Evolutionary conservation across 2,797 vertebrate species (phyloP).

Genomic region (Spatula clypeata): DNA sequence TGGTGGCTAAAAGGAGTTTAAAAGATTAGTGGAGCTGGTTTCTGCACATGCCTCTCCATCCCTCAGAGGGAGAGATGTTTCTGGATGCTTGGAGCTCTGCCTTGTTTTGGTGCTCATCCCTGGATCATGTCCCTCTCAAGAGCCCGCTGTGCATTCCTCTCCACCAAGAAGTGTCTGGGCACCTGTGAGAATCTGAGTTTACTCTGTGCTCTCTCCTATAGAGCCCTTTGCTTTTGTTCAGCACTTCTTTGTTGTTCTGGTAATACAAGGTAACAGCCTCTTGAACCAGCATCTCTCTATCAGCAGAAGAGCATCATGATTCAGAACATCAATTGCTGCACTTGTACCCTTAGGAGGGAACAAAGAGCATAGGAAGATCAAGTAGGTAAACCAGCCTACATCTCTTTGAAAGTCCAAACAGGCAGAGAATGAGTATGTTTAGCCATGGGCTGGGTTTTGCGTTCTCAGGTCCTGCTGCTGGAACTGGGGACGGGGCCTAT

Average conservation of each 20-base stretch:
- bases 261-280: conserved; percentile 22
- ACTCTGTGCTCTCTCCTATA: not conserved
- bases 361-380: not conserved
- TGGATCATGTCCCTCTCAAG: accelerated
- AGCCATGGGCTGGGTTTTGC: not conserved
- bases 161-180: not conserved
- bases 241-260: not conserved
- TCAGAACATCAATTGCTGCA: conserved; percentile 23
- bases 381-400: not conserved
- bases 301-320: not conserved
- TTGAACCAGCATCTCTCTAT: conserved; percentile 32
- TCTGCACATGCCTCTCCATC: not conserved
- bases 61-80: not conserved
- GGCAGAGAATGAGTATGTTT: not conserved
- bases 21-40: not conserved
- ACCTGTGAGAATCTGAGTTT: not conserved
- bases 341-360: conserved; percentile 43
- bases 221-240: conserved; percentile 9
- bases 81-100: not conserved
- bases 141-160: not conserved
- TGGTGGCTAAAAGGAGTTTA: not conserved
- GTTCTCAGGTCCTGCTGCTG: not conserved
- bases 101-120: accelerated
- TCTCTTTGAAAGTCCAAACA: conserved; percentile 17
- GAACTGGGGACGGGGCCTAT: not conserved